A percentile compares a stretch with the other conserved stretches of the same genome.
These are phyloP conservation scores for Hylyphantes graminicola DNA, from an alignment of 1,140 invertebrate species.

Conservation along the genomic window DNA sequence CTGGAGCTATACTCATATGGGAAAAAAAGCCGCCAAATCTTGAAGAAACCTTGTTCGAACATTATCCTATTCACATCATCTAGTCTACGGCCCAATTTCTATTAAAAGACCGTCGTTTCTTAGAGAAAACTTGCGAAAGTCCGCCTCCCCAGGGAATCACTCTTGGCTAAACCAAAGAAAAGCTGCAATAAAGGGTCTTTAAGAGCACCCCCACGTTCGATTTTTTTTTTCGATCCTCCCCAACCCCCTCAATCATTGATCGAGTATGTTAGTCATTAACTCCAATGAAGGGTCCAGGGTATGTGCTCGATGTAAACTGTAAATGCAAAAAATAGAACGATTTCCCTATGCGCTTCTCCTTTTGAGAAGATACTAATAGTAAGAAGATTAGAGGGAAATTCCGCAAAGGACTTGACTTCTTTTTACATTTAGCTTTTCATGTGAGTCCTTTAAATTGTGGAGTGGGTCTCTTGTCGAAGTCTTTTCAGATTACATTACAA, in stretches of 20 bases:
- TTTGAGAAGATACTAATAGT: too few relatives aligned
- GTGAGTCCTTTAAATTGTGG: slow-evolving; percentile 29
- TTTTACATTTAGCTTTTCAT: too few relatives aligned
- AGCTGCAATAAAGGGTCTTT: slow-evolving; percentile 54
- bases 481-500: slow-evolving; percentile 45
- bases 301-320: too few relatives aligned
- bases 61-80: too few relatives aligned
- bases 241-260: slow-evolving; percentile 51
- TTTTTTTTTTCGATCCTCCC: slow-evolving; percentile 33
- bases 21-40: too few relatives aligned
- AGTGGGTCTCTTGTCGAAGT: slow-evolving; percentile 14
- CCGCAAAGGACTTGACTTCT: too few relatives aligned
- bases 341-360: too few relatives aligned
- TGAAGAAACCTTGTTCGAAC: too few relatives aligned
- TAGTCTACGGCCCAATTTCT: slow-evolving; percentile 12
- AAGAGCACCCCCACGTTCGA: slow-evolving; percentile 35
- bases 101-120: slow-evolving; percentile 56
- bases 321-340: too few relatives aligned
- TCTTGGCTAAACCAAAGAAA: slow-evolving; percentile 55
- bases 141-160: slow-evolving; percentile 55
- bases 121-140: slow-evolving; percentile 43
- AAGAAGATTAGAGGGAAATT: too few relatives aligned
- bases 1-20: too few relatives aligned
- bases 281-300: slow-evolving; percentile 13
- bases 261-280: slow-evolving; percentile 55